Percentiles rank a stretch among this genome's conserved stretches.
Conservation (phyloP, 2,797 vertebrate species). For the Malurus splendens region DNA sequence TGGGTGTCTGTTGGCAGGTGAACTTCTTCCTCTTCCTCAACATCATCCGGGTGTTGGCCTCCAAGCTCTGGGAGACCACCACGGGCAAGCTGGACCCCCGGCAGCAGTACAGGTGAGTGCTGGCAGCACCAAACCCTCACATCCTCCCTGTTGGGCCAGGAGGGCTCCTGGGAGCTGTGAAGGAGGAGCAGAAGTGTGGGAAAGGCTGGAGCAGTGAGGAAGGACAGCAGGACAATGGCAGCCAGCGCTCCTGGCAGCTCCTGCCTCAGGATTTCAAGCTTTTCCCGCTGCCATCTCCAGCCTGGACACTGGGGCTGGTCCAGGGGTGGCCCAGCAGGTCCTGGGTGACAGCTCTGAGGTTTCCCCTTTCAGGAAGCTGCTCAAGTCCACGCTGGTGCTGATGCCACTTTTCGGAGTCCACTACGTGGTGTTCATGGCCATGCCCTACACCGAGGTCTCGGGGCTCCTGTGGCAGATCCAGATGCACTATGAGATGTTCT, state of each 20-base stretch:
- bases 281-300: background rate
- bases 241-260: background rate
- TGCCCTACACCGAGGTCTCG: conserved; percentile 93
- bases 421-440: conserved; percentile 93
- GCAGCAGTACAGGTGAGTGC: conserved; percentile 91
- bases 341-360: fast-evolving
- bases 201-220: background rate
- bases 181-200: background rate
- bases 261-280: background rate
- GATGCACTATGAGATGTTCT: conserved; percentile 99
- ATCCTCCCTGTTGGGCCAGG: background rate
- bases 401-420: conserved; percentile 97
- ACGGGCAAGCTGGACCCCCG: conserved; percentile 88
- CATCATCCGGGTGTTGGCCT: conserved; percentile 93
- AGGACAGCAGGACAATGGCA: background rate
- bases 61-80: conserved; percentile 93
- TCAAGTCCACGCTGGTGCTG: conserved; percentile 93
- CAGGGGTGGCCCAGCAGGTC: background rate
- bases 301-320: fast-evolving
- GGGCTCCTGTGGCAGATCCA: conserved; percentile 93
- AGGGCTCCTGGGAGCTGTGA: fast-evolving
- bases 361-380: conserved; percentile 81
- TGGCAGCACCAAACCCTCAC: background rate
- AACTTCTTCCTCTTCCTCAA: conserved; percentile 97
- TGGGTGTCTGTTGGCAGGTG: conserved; percentile 72